Evolutionary conservation across 2,797 vertebrate species (phyloP), one percentile per base, ranked within the genome.

Genomic region (Chelon labrosus): DNA sequence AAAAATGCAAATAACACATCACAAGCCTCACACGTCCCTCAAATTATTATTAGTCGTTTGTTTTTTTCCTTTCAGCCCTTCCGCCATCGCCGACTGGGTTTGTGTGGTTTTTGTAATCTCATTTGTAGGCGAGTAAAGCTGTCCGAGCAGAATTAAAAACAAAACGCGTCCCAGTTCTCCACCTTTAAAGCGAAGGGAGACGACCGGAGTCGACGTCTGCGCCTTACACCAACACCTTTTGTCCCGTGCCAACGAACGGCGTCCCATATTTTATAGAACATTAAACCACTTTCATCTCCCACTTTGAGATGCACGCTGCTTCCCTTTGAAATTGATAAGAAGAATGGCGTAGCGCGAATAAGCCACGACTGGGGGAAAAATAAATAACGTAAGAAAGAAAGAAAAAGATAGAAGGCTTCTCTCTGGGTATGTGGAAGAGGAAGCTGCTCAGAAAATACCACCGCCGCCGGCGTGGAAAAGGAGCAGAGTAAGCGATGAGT

Each of bases 261-360:
- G 14, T n/a, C 49, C 73, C 83, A 88, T 90, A 84, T 82, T 88
- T 91, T 87, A 89, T 87, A 86, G 80, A 92, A 90, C 77, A 89
- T 90, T 83, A 89, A 85, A 77, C 54, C n/a, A 11, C 88, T 90
- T 93, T 90, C 76, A 77, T 89, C 80, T 85, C 44, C 73, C 79
- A 75, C 73, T 85, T 76, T 84, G 78, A 88, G 78, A 89, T 73
- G 78, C 79, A 57, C 19, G 31, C 76, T 79, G 58, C 70, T 85
- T 90, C 65, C 64, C 81, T 89, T 89, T 88, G 82, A 91, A 88
- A 81, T 73, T 13, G 55, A 86, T 80, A 61, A 81, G 73, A 67
- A 17, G 73, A 67, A 17, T 22, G 65, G 70, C 37, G 73, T 69
- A 57, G 70, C 77, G 55, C 41, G 39, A 82, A 83, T 58, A 65